Conservation (phyloP, 2,888 invertebrate genomes). For the Sympetrum striolatum region DNA sequence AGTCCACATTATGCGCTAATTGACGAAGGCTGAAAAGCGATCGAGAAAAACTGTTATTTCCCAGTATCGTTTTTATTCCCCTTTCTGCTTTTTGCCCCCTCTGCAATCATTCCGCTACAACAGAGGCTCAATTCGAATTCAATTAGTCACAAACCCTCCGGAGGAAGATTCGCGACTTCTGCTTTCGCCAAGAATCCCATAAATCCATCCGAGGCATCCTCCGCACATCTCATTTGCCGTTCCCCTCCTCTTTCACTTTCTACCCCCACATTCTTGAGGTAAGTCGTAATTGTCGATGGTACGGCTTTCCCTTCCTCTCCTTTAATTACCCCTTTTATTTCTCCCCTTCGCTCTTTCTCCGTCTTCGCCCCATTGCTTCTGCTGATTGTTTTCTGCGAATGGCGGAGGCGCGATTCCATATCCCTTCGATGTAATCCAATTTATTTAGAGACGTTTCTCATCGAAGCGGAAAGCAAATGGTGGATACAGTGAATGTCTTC, state of each 20-base stretch:
- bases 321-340: not conserved
- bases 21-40: no score
- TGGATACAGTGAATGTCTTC: no score
- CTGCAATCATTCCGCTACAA: not conserved
- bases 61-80: no score
- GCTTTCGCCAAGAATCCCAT: slow-evolving; percentile 16
- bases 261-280: slow-evolving; percentile 30
- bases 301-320: not conserved
- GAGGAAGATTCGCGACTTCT: slow-evolving; percentile 39
- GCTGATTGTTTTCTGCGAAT: not conserved
- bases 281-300: slow-evolving; percentile 34
- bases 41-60: no score
- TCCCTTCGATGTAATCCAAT: not conserved
- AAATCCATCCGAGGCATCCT: slow-evolving; percentile 25
- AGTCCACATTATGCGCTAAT: no score
- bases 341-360: not conserved
- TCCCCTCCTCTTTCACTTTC: not conserved
- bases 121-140: not conserved
- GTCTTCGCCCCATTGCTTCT: not conserved
- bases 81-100: not conserved
- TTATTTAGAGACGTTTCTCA: not conserved
- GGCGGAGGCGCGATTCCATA: not conserved
- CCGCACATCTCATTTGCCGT: not conserved
- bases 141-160: slow-evolving; percentile 14
- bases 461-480: not conserved